Evolutionary conservation across 2,797 vertebrate genomes (phyloP), one percentile per base, ranked within the genome.

Genomic region (Hipposideros larvatus): DNA sequence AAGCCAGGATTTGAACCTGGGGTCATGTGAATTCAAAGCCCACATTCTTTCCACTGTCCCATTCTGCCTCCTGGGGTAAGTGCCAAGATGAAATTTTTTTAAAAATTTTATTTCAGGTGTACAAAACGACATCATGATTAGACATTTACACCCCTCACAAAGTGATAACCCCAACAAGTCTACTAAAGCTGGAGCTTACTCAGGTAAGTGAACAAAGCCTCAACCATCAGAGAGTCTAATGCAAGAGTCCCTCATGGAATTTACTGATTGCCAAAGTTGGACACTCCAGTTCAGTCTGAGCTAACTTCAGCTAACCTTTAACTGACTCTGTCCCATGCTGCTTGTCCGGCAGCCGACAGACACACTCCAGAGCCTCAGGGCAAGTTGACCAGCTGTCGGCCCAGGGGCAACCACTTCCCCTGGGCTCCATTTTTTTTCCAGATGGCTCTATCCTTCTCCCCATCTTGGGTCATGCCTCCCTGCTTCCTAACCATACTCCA

Each of bases 241-340:
- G 24, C 21, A 57, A 59, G 13, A 65, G 41, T 16, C 24, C 48
- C 65, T n/a, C 2, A 0, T 14, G 26, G 65, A n/a, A 11, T 55
- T 5, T 9, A 21, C 18, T 1, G 2, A 41, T 2, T 48, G 26
- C 19, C 43, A 63, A 34, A 10, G 19, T 31, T 31, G 31, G 31
- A 18, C 34, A 21, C 28, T 19, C 19, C 11, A 71, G 43, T 21
- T 82, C 28, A 6, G 18, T 26, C 24, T 31, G 11, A 31, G 21
- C 73, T 37, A 11, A 65, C 8, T 18, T 55, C 53, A 55, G 53
- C 53, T 57, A 7, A 0, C 16, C 79, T 37, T 15, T 7, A 15
- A 13, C n/a, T 7, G 57, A 46, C 18, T 55, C 71, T 31, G 16
- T 16, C 13, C 22, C 53, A 1, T 0, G 0, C n/a, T 31, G 5